These are phyloP conservation scores for Uria aalge DNA, from an alignment of 2,113 vertebrate species.

Conservation along the genomic window DNA sequence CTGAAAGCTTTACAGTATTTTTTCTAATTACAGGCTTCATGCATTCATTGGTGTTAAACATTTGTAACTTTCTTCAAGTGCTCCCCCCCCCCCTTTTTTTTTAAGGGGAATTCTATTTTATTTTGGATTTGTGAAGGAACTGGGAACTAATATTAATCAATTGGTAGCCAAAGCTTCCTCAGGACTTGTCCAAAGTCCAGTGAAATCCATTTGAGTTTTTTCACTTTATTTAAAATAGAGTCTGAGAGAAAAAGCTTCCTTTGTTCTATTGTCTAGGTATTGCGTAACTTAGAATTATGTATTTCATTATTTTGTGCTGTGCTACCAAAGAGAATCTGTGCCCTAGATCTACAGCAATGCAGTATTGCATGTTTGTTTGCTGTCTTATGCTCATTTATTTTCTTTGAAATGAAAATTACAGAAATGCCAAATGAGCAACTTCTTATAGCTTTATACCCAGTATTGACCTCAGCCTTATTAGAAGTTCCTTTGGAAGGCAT, in stretches of 20 bases:
- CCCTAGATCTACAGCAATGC: neutral
- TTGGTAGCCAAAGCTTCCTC: neutral
- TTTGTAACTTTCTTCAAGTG: neutral
- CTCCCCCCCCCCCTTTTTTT: neutral
- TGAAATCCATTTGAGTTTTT: neutral
- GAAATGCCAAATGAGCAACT: neutral
- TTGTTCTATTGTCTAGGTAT: neutral
- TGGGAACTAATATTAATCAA: neutral
- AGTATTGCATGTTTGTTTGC: neutral
- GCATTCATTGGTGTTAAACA: neutral
- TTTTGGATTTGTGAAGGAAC: neutral
- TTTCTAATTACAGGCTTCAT: neutral
- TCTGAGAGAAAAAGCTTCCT: neutral
- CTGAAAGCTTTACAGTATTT: neutral
- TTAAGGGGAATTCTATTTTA: neutral
- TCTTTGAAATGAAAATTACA: constrained; percentile 49
- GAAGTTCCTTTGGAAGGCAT: neutral
- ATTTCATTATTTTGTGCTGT: neutral
- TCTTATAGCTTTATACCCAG: neutral
- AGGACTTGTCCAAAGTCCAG: neutral
- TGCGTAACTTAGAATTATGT: neutral
- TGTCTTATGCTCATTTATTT: neutral
- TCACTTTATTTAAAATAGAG: neutral
- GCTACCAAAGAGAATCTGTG: neutral
- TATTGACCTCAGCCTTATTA: neutral